A percentile compares a stretch with the other conserved stretches of the same genome.
Evolutionary conservation across 2,797 vertebrate genomes (phyloP).

Genomic region (Cossypha caffra): DNA sequence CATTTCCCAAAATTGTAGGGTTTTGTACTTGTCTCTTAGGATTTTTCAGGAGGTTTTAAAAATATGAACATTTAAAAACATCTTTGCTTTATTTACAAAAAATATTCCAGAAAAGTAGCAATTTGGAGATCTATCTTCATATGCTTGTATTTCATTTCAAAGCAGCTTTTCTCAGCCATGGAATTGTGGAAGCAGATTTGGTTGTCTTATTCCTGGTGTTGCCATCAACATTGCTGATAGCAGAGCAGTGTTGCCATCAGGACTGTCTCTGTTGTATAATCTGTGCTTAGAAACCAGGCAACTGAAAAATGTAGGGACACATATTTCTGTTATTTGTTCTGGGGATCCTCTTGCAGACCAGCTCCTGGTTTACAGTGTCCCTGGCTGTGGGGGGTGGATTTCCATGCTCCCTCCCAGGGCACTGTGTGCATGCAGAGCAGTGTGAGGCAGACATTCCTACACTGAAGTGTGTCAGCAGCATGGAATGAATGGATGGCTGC

Average conservation of each 20-base stretch:
- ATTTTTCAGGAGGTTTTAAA: rapidly evolving
- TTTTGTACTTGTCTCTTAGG: neutral
- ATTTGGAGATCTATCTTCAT: neutral
- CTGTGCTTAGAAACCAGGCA: neutral
- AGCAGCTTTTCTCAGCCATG: neutral
- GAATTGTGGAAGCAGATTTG: neutral
- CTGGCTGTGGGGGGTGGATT: neutral
- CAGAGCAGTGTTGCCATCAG: neutral
- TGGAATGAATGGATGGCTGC: neutral
- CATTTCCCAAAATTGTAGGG: neutral
- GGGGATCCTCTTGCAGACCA: neutral
- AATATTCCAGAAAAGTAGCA: neutral
- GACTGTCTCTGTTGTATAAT: neutral
- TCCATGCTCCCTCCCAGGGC: neutral
- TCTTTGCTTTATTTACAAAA: neutral
- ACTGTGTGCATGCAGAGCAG: rapidly evolving
- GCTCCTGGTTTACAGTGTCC: neutral
- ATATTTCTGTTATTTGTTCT: rapidly evolving
- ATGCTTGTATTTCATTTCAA: neutral
- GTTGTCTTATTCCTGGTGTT: neutral
- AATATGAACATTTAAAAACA: neutral
- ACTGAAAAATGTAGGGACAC: neutral
- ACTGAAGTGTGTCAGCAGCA: neutral
- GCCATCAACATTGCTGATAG: neutral
- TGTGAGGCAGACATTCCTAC: rapidly evolving